Evolutionary conservation across 2,888 invertebrate species (phyloP), one percentile per base, ranked within the genome.

Genomic region (Ecdyonurus torrentis): DNA sequence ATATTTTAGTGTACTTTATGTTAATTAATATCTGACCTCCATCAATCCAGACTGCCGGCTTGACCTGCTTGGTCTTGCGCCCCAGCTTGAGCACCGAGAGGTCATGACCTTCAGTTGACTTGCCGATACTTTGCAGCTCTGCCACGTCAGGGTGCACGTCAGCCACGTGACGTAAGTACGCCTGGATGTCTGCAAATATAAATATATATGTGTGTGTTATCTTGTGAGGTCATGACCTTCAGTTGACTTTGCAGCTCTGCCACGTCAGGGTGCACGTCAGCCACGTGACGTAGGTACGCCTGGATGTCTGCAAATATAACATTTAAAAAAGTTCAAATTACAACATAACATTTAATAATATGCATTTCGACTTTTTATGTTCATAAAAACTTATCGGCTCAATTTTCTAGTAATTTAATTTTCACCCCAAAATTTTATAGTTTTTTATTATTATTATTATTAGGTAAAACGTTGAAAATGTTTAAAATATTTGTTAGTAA

Each of bases 261-360:
- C 55, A 55, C 55, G 19, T 55, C 55, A 7, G 55, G 15, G 55
- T 55, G 55, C 22, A 7, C 3, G 15, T 22, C 7, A 7, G 55
- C 55, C n/a, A 55, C 55, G 19, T 55, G 55, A 7, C 5, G 10
- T n/a, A 55, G n/a, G 55, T 55, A 55, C 55, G 55, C 55, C 7
- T 55, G 22, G 22, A 55, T 55, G 55, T n/a, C 55, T 55, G 55
- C 55, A 55, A 55, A 55, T 15, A 37, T n/a, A n/a, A n/a, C n/a
- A n/a, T n/a, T n/a, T n/a, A n/a, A n/a, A n/a, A n/a, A n/a, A n/a
- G n/a, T n/a, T n/a, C n/a, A n/a, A n/a, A n/a, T n/a, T n/a, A n/a
- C n/a, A n/a, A n/a, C n/a, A n/a, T n/a, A n/a, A n/a, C n/a, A n/a
- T n/a, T n/a, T n/a, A n/a, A n/a, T n/a, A n/a, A n/a, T n/a, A n/a